Evolutionary conservation across 2,113 vertebrate species (phyloP), one percentile per base, ranked within the genome.

Genomic region (Hippocampus comes): DNA sequence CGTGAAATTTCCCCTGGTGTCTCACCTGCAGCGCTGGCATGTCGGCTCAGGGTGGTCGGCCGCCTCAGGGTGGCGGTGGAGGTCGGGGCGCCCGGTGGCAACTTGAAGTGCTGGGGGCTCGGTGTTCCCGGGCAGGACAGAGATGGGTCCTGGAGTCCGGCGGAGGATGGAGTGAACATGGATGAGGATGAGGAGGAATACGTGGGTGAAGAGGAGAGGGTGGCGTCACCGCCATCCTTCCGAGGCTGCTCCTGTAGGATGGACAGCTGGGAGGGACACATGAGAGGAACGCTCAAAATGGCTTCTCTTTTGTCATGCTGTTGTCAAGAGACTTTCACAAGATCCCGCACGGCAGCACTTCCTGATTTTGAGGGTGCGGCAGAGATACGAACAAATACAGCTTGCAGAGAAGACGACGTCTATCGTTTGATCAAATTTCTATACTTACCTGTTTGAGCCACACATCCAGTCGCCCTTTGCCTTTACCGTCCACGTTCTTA

Each of bases 1-100:
- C 5, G 34, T 34, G 5, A 6, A 6, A 34, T 34, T 34, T 34
- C 27, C 5, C 6, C 3, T 2, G 14, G 23, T 3, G 5, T 1
- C 79, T 9, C 20, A 89, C 90, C 92, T 0, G 95, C 93, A 0
- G 95, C 95, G 0, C 96, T 98, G 89, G 95, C 94, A 0, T 99
- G 96, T 53, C 97, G 93, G 88, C 95, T 97, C 76, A 99, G 93
- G 43, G 92, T 92, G 9, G 94, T 95, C 27, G 97, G 96, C 0
- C 95, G 93, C 87, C 94, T 96, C 71, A 98, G 90, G 0, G 95
- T 95, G 53, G 88, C 87, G 30, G 79, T 83, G 0, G 93, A 10
- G 7, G 93, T 92, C 5, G 92, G 85, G 66, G 90, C 86, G 75
- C 87, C 91, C 18, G 23, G 56, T 0, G 42, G 41, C 55, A 93